A percentile compares a stretch with the other conserved stretches of the same genome.
phyloP scores from a whole-genome alignment of 2,797 vertebrate species.

The Artibeus lituratus region DNA sequence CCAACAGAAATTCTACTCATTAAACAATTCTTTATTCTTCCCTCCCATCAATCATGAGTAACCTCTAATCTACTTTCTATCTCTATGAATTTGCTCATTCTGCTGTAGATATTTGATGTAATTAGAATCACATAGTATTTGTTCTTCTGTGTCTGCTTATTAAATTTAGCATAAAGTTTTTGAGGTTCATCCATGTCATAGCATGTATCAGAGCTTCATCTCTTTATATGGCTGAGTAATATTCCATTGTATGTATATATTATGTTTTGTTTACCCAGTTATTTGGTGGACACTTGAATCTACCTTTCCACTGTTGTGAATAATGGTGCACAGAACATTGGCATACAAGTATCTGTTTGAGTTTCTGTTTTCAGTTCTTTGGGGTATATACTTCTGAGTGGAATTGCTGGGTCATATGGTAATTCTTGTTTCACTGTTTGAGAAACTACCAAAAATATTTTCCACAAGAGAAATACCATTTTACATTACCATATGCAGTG shows the following conservation, averaged over 20 bases:
- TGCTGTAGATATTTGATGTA: not conserved
- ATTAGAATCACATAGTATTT: not conserved
- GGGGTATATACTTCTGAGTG: not conserved
- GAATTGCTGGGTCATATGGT: not conserved
- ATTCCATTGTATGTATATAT: not conserved
- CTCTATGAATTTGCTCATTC: not conserved
- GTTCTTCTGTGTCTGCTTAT: not conserved
- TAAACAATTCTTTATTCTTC: not conserved
- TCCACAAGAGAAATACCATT: not conserved
- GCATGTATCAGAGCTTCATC: not conserved
- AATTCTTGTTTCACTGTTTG: constrained; percentile 17
- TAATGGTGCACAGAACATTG: not conserved
- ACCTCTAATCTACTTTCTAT: not conserved
- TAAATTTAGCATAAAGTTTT: constrained; percentile 32
- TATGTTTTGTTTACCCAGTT: not conserved
- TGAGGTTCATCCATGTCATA: not conserved
- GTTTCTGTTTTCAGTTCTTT: not conserved
- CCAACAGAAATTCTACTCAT: constrained; percentile 10
- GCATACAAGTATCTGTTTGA: not conserved
- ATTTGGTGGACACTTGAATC: not conserved
- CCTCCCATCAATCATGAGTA: not conserved
- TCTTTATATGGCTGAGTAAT: not conserved
- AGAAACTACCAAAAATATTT: constrained; percentile 20
- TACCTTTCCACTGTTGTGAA: not conserved
- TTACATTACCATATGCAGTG: not conserved